These are phyloP conservation scores for Polyergus mexicanus DNA, from an alignment of 1,140 invertebrate species.

Conservation along the genomic window DNA sequence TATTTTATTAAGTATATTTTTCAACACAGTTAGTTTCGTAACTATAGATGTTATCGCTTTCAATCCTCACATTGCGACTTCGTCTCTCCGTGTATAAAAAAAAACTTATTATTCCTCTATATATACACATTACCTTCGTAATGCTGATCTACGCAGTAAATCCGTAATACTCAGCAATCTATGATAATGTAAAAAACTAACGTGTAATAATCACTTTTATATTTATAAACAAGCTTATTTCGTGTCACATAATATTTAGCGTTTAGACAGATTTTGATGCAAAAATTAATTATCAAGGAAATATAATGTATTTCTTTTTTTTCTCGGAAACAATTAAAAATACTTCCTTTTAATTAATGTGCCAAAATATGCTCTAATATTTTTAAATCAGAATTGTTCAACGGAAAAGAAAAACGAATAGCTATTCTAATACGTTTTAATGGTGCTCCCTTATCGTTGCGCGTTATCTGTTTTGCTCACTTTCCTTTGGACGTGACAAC, in stretches of 20 bases:
- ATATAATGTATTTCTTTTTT: background rate
- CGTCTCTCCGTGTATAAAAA: background rate
- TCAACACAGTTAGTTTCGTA: background rate
- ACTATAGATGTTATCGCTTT: background rate
- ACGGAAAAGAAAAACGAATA: background rate
- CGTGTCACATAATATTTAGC: background rate
- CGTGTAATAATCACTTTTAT: background rate
- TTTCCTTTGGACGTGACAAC: background rate
- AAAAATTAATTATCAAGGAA: background rate
- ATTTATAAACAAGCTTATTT: background rate
- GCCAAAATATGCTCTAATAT: background rate
- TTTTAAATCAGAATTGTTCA: background rate
- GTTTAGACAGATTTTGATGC: background rate
- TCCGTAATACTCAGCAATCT: too few relatives aligned
- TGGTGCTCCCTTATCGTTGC: background rate
- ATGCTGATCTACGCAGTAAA: background rate
- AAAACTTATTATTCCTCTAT: background rate
- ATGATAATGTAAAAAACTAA: background rate
- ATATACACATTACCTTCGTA: background rate
- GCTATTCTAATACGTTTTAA: conserved; percentile 14
- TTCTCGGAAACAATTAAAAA: background rate
- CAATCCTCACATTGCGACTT: background rate
- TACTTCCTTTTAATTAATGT: background rate
- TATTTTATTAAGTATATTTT: background rate
- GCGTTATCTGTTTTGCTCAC: background rate